Conservation (phyloP, 2,888 invertebrate genomes). For the Tetropium fuscum region DNA sequence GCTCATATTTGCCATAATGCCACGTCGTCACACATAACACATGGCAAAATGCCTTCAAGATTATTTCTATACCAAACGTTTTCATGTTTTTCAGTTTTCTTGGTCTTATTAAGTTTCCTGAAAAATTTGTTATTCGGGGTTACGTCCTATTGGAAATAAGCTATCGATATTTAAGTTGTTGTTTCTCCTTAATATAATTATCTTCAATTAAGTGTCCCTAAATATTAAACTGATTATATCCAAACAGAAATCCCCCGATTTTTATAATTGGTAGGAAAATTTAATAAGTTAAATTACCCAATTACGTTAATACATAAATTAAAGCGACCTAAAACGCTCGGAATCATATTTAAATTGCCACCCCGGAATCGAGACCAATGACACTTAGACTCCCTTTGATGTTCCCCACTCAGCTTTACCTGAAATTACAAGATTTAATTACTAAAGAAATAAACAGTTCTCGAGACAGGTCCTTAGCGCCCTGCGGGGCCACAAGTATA, state of each 20-base stretch:
- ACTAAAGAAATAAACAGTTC: slow-evolving; percentile 46
- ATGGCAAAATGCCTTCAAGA: too few relatives aligned
- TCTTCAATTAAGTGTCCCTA: too few relatives aligned
- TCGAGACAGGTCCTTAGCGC: slow-evolving; percentile 45
- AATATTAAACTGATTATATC: slow-evolving; percentile 12
- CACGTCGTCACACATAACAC: too few relatives aligned
- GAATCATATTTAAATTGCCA: slow-evolving; percentile 39
- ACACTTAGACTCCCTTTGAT: slow-evolving; percentile 42
- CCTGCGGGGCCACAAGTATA: slow-evolving; percentile 41
- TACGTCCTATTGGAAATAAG: too few relatives aligned
- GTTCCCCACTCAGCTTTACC: slow-evolving; percentile 45
- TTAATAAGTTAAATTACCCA: slow-evolving; percentile 33
- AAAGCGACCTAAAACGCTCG: slow-evolving; percentile 27
- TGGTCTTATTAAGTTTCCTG: too few relatives aligned
- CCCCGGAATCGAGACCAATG: slow-evolving; percentile 31
- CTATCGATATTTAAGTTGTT: too few relatives aligned
- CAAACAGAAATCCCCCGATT: neutral
- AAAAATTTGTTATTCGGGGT: too few relatives aligned
- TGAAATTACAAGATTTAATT: slow-evolving; percentile 47
- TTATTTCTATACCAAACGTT: too few relatives aligned
- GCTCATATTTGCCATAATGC: too few relatives aligned
- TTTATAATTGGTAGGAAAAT: slow-evolving; percentile 24
- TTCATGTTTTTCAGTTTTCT: too few relatives aligned
- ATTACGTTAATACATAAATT: slow-evolving; percentile 34
- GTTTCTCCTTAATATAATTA: too few relatives aligned